These are phyloP conservation scores for Pogonocherus hispidulus DNA, from an alignment of 2,888 invertebrate genomes.

Conservation along the genomic window DNA sequence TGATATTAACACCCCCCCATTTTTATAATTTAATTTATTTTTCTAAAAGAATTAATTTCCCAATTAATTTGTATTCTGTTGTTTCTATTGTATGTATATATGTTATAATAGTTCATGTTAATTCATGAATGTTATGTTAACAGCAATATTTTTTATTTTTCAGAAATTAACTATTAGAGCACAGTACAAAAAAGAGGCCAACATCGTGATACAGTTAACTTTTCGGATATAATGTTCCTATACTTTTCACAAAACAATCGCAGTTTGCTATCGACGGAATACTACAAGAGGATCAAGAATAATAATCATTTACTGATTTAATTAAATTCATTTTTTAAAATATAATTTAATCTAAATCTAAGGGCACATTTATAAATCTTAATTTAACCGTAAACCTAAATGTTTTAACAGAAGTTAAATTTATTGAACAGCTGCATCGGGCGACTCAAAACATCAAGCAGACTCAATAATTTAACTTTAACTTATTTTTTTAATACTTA, in stretches of 20 bases:
- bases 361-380: constrained; percentile 53
- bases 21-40: not conserved
- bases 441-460: constrained; percentile 61
- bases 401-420: constrained; percentile 53
- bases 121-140: not conserved
- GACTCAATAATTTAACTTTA: constrained; percentile 61
- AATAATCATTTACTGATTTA: constrained; percentile 48
- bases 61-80: not conserved
- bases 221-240: constrained; percentile 61
- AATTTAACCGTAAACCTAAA: constrained; percentile 34
- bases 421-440: constrained; percentile 62
- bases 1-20: not conserved
- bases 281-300: constrained; percentile 55
- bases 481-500: constrained; percentile 45
- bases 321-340: constrained; percentile 40
- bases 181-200: constrained; percentile 64
- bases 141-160: constrained; percentile 43
- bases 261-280: constrained; percentile 63
- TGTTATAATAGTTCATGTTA: not conserved
- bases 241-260: constrained; percentile 55
- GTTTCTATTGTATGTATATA: not conserved
- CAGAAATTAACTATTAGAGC: constrained; percentile 60
- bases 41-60: not conserved
- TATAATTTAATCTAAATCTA: constrained; percentile 47
- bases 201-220: constrained; percentile 60